Evolutionary conservation across 1,140 invertebrate genomes (phyloP).

Genomic region (Sitodiplosis mosellana): DNA sequence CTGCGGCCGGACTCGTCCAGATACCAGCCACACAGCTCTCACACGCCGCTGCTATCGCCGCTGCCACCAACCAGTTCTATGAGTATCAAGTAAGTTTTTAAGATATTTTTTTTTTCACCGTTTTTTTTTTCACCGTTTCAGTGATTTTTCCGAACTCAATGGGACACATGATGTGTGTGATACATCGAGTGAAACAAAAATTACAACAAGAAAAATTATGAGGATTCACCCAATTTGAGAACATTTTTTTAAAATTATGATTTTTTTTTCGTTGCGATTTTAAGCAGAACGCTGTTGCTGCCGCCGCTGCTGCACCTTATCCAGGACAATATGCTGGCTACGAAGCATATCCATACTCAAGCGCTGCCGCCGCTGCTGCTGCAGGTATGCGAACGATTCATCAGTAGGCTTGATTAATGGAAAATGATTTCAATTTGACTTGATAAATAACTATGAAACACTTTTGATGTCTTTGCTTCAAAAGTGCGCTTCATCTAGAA

Average conservation of each 20-base stretch:
- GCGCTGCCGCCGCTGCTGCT: conserved; percentile 27
- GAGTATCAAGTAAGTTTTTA: conserved; percentile 37
- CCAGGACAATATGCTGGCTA: conserved; percentile 50
- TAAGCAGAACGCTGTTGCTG: conserved; percentile 21
- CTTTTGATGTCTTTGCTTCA: background rate
- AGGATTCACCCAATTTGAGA: background rate
- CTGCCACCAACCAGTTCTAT: conserved; percentile 52
- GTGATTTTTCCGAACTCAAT: background rate
- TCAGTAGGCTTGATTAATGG: conserved; percentile 3
- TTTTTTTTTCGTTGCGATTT: background rate
- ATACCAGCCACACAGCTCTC: conserved; percentile 41
- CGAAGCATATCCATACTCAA: conserved; percentile 47
- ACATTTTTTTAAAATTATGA: background rate
- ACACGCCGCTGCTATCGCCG: conserved; percentile 50
- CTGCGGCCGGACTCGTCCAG: conserved; percentile 34
- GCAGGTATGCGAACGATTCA: conserved; percentile 13
- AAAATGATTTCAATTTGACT: no score
- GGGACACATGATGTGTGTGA: background rate
- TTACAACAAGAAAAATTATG: background rate
- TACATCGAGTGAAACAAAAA: background rate
- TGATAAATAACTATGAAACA: no score
- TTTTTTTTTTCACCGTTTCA: background rate
- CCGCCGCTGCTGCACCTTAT: conserved; percentile 43
- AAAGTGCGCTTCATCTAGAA: conserved; percentile 10
- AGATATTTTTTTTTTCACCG: background rate